Base-by-base conservation (phyloP, 2,797 vertebrate genomes). In the Smutsia temminckii region DNA sequence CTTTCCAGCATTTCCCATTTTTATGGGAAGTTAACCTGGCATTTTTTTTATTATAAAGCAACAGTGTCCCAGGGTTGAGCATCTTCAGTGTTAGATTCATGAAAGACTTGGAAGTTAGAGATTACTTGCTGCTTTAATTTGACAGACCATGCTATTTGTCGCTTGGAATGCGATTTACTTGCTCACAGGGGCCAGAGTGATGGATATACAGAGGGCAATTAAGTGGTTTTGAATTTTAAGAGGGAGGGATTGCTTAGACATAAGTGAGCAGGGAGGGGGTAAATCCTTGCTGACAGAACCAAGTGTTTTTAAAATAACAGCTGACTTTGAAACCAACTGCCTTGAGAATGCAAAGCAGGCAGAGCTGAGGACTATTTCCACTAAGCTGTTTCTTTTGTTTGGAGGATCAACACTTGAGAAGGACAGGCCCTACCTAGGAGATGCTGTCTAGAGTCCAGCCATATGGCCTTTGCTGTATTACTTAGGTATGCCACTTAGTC, bases 11-110 rank as follows among this genome's bases (percentile, higher is more conserved):
- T 93, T 89, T 95, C 69, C 92, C 71, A 79, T 90, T 91, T 94
- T 90, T 57, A 57, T 63, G 74, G 81, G 85, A 78, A 37, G 40
- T 64, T 83, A 89, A 91, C 88, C 85, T 93, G 91, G 85, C 51
- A 25, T 74, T 96, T 94, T 96, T 94, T 93, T 95, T 85, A 96
- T 95, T 49, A 89, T 84, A 78, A 94, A 95, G 69, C 83, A 59
- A 92, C 55, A 34, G 80, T 90, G 94, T 89, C 63, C 89, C 29
- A 0, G 29, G 90, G 89, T 94, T 96, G 97, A 92, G 83, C 94
- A 89, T 90, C 93, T 74, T 81, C 6, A 0, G 6, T 78, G 89
- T 94, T 92, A 83, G 78, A 94, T 72, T 71, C 85, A 57, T 57
- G 49, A 74, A 55, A 2, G 1, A 34, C 79, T 94, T 40, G 59